Evolutionary conservation across 2,113 vertebrate species (phyloP), one percentile per base, ranked within the genome.

Genomic region (Anguilla japonica): DNA sequence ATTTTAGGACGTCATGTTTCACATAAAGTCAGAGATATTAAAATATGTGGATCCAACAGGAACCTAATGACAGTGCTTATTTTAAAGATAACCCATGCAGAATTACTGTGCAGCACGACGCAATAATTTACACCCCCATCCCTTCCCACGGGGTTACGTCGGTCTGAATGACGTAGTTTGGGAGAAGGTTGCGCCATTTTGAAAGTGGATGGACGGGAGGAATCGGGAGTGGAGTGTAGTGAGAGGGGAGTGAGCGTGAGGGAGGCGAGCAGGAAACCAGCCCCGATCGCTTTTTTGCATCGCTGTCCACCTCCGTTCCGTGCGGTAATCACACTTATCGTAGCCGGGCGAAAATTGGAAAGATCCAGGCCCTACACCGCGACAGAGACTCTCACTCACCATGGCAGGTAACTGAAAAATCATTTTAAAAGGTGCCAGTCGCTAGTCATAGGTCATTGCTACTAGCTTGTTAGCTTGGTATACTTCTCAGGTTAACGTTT

Each of bases 361-460:
- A 50, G 81, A 83, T 53, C 16, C 90, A 93, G 92, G 91, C 90
- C 87, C 91, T 89, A 92, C 90, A 91, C 92, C 93, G 92, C 93
- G 92, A 92, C 92, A 88, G 91, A 91, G 90, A 89, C 93, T 91
- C 88, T 94, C 92, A 94, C 93, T 93, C 93, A 86, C 91, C 94
- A 96, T 96, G 95, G 95, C 95, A 96, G 95, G 95, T 96, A 95
- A 91, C 29, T 87, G 26, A 53, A 81, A 87, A 75, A 83, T 53
- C 1, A 46, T 46, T 56, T 29, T 75, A 11, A 75, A 79, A 53
- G 13, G 60, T 46, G 46, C 79, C 71, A 20, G 6, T 46, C n/a
- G 8, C 18, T 41, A 20, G 41, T 40, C 22, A 67, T 26, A 20
- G 1, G 22, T 67, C 22, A 20, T 9, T 63, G 56, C 3, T 15